Percentiles rank a stretch among this genome's conserved stretches.
Evolutionary conservation across 2,888 invertebrate genomes (phyloP).

Genomic region (Aelia acuminata): DNA sequence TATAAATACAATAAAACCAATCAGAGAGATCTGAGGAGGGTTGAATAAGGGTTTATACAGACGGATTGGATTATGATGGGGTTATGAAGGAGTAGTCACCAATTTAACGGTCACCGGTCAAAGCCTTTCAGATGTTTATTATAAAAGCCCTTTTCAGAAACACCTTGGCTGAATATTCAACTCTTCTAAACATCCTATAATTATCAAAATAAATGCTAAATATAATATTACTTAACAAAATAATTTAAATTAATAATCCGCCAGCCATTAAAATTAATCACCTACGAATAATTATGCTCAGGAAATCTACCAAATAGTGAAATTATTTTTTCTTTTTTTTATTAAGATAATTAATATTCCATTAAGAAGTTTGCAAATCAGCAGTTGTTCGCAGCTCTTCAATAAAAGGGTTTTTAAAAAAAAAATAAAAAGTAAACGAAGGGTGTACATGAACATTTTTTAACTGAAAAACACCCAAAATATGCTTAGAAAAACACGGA

Average conservation of each 20-base stretch:
- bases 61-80: background rate
- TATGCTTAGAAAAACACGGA: too few species aligned
- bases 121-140: conserved; percentile 2
- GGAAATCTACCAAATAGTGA: too few species aligned
- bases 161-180: background rate
- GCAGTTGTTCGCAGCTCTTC: too few species aligned
- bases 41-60: background rate
- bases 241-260: background rate
- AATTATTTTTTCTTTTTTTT: too few species aligned
- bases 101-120: conserved; percentile 43
- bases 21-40: background rate
- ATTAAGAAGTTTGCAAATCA: too few species aligned
- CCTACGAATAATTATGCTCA: too few species aligned
- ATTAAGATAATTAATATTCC: too few species aligned
- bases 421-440: too few species aligned
- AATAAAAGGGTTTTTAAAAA: too few species aligned
- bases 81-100: conserved; percentile 10
- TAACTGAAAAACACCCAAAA: too few species aligned
- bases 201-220: background rate
- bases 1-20: background rate
- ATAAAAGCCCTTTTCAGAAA: background rate
- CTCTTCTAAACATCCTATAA: background rate
- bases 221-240: background rate
- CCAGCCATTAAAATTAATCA: too few species aligned
- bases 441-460: too few species aligned